Conservation (phyloP, 1,140 invertebrate genomes). For the Vollenhovia emeryi region DNA sequence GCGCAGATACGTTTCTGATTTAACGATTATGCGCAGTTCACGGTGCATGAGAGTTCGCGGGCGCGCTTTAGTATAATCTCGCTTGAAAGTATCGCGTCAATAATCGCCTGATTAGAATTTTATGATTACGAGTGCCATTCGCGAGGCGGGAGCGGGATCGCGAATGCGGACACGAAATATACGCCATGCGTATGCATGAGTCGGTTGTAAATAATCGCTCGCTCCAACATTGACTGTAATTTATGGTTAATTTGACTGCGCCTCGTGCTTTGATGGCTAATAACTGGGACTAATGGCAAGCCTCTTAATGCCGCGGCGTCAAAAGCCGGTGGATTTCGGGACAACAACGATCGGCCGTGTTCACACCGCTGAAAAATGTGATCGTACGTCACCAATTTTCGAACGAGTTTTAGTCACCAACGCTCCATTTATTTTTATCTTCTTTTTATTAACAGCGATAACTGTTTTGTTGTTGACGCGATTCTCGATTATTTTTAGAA, state of each 20-base stretch:
- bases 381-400: background rate
- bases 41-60: background rate
- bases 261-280: slow-evolving; percentile 41
- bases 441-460: background rate
- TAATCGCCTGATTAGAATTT: slow-evolving; percentile 58
- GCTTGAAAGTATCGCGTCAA: slow-evolving; percentile 49
- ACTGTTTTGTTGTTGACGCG: background rate
- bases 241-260: slow-evolving; percentile 55
- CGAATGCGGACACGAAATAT: slow-evolving; percentile 42
- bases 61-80: slow-evolving; percentile 23
- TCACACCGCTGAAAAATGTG: background rate
- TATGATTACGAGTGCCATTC: slow-evolving; percentile 50
- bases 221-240: slow-evolving; percentile 48
- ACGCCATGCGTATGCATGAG: slow-evolving; percentile 45
- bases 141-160: background rate
- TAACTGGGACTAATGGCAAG: slow-evolving; percentile 47
- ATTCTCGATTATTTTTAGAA: background rate
- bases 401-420: background rate
- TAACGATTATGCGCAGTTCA: slow-evolving; percentile 43
- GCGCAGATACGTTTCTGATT: slow-evolving; percentile 7
- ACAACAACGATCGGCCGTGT: background rate
- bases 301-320: slow-evolving; percentile 21
- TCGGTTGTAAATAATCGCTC: slow-evolving; percentile 51
- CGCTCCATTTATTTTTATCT: background rate
- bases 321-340: slow-evolving; percentile 6